Conservation (phyloP, 2,113 vertebrate genomes). For the Ameiurus melas region DNA sequence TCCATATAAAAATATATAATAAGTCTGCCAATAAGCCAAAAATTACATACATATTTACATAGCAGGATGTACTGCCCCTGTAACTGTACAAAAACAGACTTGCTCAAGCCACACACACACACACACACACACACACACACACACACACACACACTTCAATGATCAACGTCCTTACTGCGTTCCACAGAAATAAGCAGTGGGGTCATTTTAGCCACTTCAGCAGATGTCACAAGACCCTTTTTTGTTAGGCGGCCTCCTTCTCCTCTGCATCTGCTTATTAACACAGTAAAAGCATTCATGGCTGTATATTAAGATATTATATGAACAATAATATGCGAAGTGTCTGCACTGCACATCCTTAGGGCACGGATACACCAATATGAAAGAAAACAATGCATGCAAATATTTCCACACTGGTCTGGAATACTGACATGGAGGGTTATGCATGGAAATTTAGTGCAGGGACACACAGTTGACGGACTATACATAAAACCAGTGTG, state of each 20-base stretch:
- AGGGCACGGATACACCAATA: conserved; percentile 14
- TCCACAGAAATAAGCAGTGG: conserved; percentile 11
- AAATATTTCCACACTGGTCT: background rate
- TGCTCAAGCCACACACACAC: background rate
- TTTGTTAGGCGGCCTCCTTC: too few relatives aligned
- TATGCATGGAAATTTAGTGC: background rate
- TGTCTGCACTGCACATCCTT: background rate
- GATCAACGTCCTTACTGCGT: background rate
- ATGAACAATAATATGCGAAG: background rate
- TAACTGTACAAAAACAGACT: conserved; percentile 43
- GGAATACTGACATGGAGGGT: background rate
- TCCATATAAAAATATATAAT: conserved; percentile 68
- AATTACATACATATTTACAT: conserved; percentile 68
- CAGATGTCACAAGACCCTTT: background rate
- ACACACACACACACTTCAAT: background rate
- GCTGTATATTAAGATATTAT: background rate
- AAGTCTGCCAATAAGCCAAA: conserved; percentile 66
- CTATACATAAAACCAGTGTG: background rate
- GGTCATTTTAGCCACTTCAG: background rate
- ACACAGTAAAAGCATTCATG: background rate
- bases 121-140: too few relatives aligned
- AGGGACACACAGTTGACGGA: background rate
- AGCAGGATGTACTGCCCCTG: conserved; percentile 41
- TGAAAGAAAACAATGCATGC: background rate
- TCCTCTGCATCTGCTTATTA: too few relatives aligned